phyloP scores from a whole-genome alignment of 2,888 invertebrate species.

The Ichneumon xanthorius region DNA sequence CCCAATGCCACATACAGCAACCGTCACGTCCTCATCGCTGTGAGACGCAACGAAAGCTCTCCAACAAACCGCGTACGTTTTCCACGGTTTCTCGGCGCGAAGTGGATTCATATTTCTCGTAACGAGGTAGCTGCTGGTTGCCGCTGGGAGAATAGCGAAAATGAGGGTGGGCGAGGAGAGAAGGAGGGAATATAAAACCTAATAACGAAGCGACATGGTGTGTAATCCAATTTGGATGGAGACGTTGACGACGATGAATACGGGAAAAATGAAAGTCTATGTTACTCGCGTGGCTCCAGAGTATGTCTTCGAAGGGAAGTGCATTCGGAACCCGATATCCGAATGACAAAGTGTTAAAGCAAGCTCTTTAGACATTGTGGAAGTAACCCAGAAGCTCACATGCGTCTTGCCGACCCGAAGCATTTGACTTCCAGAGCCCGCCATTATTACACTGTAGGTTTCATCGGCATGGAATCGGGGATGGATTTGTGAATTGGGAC shows the following conservation, averaged over 20 bases:
- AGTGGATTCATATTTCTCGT: constrained; percentile 37
- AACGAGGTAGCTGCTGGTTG: constrained; percentile 5
- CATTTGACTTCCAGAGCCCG: neutral
- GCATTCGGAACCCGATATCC: neutral
- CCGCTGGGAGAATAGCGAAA: constrained; percentile 33
- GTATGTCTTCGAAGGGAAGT: neutral
- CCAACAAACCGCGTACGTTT: constrained; percentile 13
- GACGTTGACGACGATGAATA: constrained; percentile 12
- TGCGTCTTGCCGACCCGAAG: neutral
- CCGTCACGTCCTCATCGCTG: constrained; percentile 10
- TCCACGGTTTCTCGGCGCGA: neutral
- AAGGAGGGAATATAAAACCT: constrained; percentile 37
- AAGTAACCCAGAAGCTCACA: neutral
- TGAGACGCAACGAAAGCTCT: neutral
- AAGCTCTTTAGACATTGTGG: neutral
- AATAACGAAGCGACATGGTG: constrained; percentile 55
- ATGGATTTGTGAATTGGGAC: too few species aligned
- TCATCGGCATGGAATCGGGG: too few species aligned
- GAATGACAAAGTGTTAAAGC: neutral
- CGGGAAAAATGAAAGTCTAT: constrained; percentile 1
- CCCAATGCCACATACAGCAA: neutral
- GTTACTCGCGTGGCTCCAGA: too few species aligned
- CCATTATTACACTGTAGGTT: neutral
- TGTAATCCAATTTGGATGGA: constrained; percentile 58
- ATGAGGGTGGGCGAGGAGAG: constrained; percentile 21